A percentile compares a stretch with the other conserved stretches of the same genome.
Conservation (phyloP, 2,888 invertebrate genomes). For the Iphiclides podalirius region DNA sequence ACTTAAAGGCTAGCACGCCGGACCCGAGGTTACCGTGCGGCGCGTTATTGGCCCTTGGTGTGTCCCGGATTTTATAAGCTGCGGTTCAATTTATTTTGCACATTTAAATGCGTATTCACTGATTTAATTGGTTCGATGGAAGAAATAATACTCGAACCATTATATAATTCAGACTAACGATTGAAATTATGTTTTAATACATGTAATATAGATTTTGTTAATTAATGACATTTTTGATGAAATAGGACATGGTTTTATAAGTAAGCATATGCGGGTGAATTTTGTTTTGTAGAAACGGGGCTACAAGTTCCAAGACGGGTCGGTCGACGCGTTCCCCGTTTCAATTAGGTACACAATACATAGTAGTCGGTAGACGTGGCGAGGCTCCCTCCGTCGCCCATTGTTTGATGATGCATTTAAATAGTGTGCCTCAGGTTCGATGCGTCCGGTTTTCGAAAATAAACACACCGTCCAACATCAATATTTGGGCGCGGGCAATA, state of each 20-base stretch:
- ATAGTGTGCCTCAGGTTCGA: slow-evolving; percentile 57
- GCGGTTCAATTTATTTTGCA: no score
- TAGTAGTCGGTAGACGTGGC: slow-evolving; percentile 53
- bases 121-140: no score
- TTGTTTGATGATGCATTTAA: slow-evolving; percentile 77
- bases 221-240: no score
- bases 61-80: no score
- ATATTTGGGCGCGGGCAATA: slow-evolving; percentile 62
- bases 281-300: no score
- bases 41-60: slow-evolving; percentile 49
- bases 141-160: no score
- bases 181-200: no score
- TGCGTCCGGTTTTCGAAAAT: slow-evolving; percentile 60
- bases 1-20: slow-evolving; percentile 58
- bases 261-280: no score
- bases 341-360: slow-evolving; percentile 70
- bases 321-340: slow-evolving; percentile 42
- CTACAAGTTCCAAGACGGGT: slow-evolving; percentile 50
- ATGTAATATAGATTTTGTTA: no score
- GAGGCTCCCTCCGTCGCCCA: slow-evolving; percentile 61
- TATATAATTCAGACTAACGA: no score
- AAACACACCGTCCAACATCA: slow-evolving; percentile 47
- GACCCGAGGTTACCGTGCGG: slow-evolving; percentile 30
- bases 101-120: no score
- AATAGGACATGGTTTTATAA: no score